Base-by-base conservation (phyloP, 2,797 vertebrate genomes). In the Pipistrellus pygmaeus region DNA sequence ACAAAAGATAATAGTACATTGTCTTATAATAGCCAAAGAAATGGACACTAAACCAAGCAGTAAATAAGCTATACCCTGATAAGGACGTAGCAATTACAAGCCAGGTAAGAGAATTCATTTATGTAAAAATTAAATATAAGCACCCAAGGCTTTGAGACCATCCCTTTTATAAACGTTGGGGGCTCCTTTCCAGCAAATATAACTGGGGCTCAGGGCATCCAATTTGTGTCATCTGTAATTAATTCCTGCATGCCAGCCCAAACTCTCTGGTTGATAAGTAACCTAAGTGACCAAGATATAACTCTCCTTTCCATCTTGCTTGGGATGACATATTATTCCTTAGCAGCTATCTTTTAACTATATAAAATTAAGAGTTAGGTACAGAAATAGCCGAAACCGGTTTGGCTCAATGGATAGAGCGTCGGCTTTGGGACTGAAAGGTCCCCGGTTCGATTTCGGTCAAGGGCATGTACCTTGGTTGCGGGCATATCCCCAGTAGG, bases 1-100 rank as follows among this genome's bases (percentile, higher is more conserved):
- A 69, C 14, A 78, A 72, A 94, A 80, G 66, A 62, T 64, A 78
- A 51, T 2, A 69, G 41, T 25, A 46, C 9, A 73, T 11, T 90
- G 68, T 93, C 73, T 69, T 83, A 96, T 53, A 51, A 71, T 2
- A 88, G 75, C 14, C 80, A 87, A 92, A 78, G 66, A 86, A 92
- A 92, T 81, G 25, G 13, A 83, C 91, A 93, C 77, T 76, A 85
- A 91, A 88, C 25, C 8, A 75, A 94, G 72, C 53, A 83, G 55
- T 57, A n/a, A 90, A 84, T 10, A 87, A 68, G 72, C 57, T 68
- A 53, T 51, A 75, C 17, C 30, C 68, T 91, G 76, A 71, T 53
- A 72, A 68, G 53, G 35, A 85, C 18, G 38, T 8, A 87, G 51
- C 23, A 78, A 83, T 87, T 87, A 62, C 84, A 94, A 93, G 77